Conservation (phyloP, 2,888 invertebrate species). For the Temnothorax unifasciatus region DNA sequence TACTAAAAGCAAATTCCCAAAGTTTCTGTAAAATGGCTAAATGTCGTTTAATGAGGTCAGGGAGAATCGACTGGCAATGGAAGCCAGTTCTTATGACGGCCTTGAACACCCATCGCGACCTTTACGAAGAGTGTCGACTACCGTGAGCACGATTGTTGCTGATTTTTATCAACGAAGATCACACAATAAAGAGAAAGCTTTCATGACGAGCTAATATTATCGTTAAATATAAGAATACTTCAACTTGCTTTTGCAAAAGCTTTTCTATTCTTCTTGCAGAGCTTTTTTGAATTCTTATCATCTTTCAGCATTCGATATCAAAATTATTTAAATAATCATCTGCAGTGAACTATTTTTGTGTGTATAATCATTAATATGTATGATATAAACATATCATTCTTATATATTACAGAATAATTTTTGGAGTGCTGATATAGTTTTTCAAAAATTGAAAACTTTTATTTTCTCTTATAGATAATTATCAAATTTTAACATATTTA, state of each 20-base stretch:
- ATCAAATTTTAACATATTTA: neutral
- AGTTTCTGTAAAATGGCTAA: slow-evolving; percentile 12
- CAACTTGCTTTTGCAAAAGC: neutral
- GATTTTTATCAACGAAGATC: slow-evolving; percentile 5
- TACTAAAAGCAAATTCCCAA: slow-evolving; percentile 4
- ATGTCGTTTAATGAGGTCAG: slow-evolving; percentile 42
- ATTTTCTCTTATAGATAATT: neutral
- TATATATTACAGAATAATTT: neutral
- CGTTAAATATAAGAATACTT: neutral
- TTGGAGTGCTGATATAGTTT: neutral
- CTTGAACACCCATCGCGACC: slow-evolving; percentile 23
- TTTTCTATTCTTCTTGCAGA: neutral
- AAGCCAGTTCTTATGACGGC: slow-evolving; percentile 1
- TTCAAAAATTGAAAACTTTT: neutral
- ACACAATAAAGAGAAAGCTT: neutral
- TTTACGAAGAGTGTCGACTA: neutral
- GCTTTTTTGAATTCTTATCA: neutral
- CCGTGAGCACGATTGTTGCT: neutral
- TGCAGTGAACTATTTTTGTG: neutral
- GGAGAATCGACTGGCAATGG: slow-evolving; percentile 46
- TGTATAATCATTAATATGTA: neutral
- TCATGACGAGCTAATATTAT: neutral
- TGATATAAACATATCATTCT: neutral
- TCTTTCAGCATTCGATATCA: neutral
- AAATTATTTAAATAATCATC: neutral